Evolutionary conservation across 2,888 invertebrate genomes (phyloP), one percentile per base, ranked within the genome.

Genomic region (Drosophila meridiana): DNA sequence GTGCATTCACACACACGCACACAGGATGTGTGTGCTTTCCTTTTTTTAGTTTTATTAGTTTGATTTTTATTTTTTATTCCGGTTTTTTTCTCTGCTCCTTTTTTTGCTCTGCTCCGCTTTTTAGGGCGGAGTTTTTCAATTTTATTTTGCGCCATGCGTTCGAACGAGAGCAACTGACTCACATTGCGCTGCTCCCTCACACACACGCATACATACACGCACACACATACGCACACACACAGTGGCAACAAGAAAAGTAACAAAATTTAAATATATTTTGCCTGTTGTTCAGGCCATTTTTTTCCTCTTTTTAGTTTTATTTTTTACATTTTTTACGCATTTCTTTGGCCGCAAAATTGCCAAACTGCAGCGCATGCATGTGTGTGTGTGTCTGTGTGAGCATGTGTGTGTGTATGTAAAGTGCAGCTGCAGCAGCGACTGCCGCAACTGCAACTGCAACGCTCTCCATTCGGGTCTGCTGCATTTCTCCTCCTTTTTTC

Each of bases 61-160:
- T 78, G 79, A 71, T 84, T 89, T 87, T 89, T 87, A 82, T 84
- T 84, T 87, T 43, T 82, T 73, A 71, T 55, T 52, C 14, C n/a
- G 47, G 57, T 45, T 67, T 66, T 62, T 73, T 75, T 20, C 20
- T 20, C 20, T 20, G 20, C 69, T 28, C 13, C 74, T 68, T 55
- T 47, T 61, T 57, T 74, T 75, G 70, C 68, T 85, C 75, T 73
- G 73, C 72, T 77, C 70, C 79, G 78, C 81, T 78, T 91, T 92
- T 92, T 90, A 90, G 93, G 92, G 92, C 93, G 92, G 92, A 91
- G 92, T 92, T 92, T 92, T 92, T 92, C 90, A 89, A 88, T 91
- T 92, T 92, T 91, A 91, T 92, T 92, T 90, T 90, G 83, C 77
- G 55, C 48, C 70, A 61, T 72, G 82, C 75, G 80, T 70, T 61